These are phyloP conservation scores for Zootermopsis nevadensis DNA, from an alignment of 2,888 invertebrate genomes.

Conservation along the genomic window DNA sequence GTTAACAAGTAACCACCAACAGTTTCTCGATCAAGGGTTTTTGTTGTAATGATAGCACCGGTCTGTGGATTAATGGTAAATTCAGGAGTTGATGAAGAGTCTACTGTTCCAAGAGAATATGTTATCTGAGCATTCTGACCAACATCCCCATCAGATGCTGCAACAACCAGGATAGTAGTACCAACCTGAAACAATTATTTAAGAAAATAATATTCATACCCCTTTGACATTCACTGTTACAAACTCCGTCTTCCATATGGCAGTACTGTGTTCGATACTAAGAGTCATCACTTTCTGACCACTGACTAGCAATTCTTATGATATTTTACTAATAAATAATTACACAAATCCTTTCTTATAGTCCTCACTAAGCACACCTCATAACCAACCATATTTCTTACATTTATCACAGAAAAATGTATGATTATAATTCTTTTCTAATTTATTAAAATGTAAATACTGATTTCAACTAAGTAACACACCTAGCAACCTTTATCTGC, in stretches of 20 bases:
- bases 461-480: no score
- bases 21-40: slow-evolving; percentile 86
- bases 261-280: no score
- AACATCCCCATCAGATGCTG: slow-evolving; percentile 93
- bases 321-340: no score
- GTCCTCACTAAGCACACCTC: no score
- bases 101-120: slow-evolving; percentile 70
- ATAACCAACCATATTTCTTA: no score
- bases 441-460: no score
- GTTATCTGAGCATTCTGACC: slow-evolving; percentile 85
- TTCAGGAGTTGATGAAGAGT: slow-evolving; percentile 71
- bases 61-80: slow-evolving; percentile 93
- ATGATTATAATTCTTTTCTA: no score
- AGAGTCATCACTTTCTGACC: no score
- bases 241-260: not conserved
- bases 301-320: no score
- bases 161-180: slow-evolving; percentile 90
- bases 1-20: slow-evolving; percentile 83
- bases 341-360: no score
- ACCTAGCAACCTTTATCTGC: no score
- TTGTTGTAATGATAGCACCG: slow-evolving; percentile 91
- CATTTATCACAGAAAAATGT: no score
- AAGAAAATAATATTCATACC: not conserved
- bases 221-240: not conserved
- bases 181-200: slow-evolving; percentile 68